A percentile compares a stretch with the other conserved stretches of the same genome.
These are phyloP conservation scores for Emydocephalus ijimae DNA, from an alignment of 2,113 vertebrate species.

Conservation along the genomic window DNA sequence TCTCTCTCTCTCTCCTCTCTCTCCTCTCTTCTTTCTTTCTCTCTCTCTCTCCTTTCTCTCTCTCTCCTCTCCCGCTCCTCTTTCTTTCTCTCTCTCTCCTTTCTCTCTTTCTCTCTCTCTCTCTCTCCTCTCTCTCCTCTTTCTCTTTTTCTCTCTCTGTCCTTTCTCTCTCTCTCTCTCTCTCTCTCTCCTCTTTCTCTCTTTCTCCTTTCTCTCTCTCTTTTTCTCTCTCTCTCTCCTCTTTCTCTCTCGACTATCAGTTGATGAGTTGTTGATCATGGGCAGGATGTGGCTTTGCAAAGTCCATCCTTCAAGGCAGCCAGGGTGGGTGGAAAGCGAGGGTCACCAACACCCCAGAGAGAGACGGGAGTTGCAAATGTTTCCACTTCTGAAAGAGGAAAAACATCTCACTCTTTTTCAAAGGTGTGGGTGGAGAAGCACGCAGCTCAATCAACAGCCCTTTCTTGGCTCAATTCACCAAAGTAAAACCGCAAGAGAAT, in stretches of 20 bases:
- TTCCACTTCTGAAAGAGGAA: not conserved
- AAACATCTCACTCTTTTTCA: not conserved
- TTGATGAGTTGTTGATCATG: not conserved
- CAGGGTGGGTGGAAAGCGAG: not conserved
- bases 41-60: not conserved
- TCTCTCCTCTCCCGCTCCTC: too few relatives aligned
- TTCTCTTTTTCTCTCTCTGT: not conserved
- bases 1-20: too few relatives aligned
- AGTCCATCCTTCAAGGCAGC: not conserved
- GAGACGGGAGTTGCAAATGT: not conserved
- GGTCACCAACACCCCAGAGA: not conserved
- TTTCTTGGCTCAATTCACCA: not conserved
- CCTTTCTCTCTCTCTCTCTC: not conserved
- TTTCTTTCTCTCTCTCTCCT: not conserved
- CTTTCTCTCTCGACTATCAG: not conserved
- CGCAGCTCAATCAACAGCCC: too few relatives aligned
- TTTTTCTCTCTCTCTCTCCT: not conserved
- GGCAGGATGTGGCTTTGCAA: slow-evolving; percentile 4
- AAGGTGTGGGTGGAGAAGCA: not conserved
- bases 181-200: too few relatives aligned
- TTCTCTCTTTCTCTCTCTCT: not conserved
- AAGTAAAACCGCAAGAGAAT: not conserved
- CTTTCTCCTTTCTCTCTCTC: not conserved
- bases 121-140: too few relatives aligned
- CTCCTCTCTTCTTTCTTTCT: not conserved